Conservation (phyloP, 2,888 invertebrate species). For the Cepaea hortensis region DNA sequence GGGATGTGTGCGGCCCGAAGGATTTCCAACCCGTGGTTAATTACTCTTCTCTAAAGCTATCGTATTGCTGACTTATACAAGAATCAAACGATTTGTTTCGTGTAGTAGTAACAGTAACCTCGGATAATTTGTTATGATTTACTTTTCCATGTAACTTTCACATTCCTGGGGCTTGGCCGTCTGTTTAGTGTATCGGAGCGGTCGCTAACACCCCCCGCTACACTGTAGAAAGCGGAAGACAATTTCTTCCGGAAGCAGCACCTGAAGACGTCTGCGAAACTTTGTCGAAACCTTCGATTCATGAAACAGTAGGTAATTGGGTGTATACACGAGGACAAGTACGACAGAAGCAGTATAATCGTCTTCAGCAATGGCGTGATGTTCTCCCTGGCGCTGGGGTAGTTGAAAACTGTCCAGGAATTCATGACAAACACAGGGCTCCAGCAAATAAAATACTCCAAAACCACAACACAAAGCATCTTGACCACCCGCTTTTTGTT, state of each 20-base stretch:
- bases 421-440: constrained; percentile 89
- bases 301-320: constrained; percentile 83
- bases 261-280: constrained; percentile 84
- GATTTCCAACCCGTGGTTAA: no score
- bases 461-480: constrained; percentile 91
- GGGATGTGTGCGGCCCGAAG: no score
- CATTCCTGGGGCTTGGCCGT: neutral
- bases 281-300: constrained; percentile 89
- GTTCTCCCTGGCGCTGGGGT: constrained; percentile 79
- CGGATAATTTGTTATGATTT: neutral
- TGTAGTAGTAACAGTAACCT: no score
- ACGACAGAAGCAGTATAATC: constrained; percentile 85
- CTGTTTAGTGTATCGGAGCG: neutral
- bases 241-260: constrained; percentile 77
- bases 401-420: constrained; percentile 86
- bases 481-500: constrained; percentile 76
- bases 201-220: constrained; percentile 1
- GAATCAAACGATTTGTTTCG: no score
- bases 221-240: constrained; percentile 37
- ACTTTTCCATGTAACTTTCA: constrained; percentile 27
- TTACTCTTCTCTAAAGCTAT: no score
- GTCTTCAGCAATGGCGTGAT: constrained; percentile 55
- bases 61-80: no score
- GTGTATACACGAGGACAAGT: constrained; percentile 86
- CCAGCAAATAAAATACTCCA: constrained; percentile 95